Evolutionary conservation across 2,113 vertebrate species (phyloP), one percentile per base, ranked within the genome.

Genomic region (Leptosomus discolor): DNA sequence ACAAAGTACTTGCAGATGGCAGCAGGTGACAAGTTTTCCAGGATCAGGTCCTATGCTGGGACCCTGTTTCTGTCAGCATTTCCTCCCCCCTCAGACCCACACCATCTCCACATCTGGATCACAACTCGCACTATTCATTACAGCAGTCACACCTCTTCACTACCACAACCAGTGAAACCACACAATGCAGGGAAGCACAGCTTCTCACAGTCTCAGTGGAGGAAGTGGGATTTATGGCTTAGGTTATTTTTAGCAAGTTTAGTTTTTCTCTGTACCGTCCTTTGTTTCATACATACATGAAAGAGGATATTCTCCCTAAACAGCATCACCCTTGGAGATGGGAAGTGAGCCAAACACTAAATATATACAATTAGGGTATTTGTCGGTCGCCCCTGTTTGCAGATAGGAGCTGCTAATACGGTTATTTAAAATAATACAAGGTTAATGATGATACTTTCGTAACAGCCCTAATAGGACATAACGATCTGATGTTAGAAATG

Each of bases 1-100:
- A 57, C 50, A 10, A 60, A 83, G 32, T 4, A 65, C 76, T 96
- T 77, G 80, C 92, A 94, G 93, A 84, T 86, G 92, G 95, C 94
- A 96, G 93, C 80, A 95, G 58, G 92, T 80, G 64, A 61, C 80
- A 84, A 83, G 27, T 32, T 84, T 95, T 89, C 50, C 54, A 84
- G 67, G 67, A 68, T 19, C 30, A 68, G 56, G 57, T 43, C 77
- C 90, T 48, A 4, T 0, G 4, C 15, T 34, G 45, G 78, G 51
- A 57, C 14, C 12, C 57, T 15, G 30, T 18, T 96, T 60, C 63
- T 74, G 32, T 29, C 84, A 89, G 58, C 71, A 54, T 51, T 57
- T 85, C 65, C 37, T 12, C 51, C 76, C 54, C 32, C 9, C 45
- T 41, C 34, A 48, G 79, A 43, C 30, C 17, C 63, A 39, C 19